Evolutionary conservation across 1,140 invertebrate species (phyloP).

Genomic region (Paracyclopina nana): DNA sequence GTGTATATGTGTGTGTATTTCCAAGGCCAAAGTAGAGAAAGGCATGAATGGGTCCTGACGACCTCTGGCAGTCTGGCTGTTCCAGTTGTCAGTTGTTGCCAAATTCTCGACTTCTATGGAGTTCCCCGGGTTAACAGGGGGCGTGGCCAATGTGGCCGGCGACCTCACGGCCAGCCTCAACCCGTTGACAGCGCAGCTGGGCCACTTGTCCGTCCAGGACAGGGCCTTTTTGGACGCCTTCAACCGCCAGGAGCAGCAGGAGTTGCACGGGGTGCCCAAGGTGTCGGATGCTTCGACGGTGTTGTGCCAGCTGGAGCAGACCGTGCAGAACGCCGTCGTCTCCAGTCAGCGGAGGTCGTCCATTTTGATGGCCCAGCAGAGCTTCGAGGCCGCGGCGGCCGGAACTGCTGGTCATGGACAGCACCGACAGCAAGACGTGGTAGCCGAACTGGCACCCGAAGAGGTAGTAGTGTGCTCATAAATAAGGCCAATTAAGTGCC

Average conservation of each 20-base stretch:
- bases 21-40: no score
- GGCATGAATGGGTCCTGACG: no score
- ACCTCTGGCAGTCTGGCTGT: no score
- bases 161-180: no score
- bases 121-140: no score
- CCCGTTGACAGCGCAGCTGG: neutral
- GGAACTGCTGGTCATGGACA: neutral
- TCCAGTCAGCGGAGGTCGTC: neutral
- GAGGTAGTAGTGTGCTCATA: no score
- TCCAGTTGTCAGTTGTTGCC: no score
- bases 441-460: constrained; percentile 1
- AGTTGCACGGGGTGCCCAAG: neutral
- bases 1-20: no score
- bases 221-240: constrained; percentile 4
- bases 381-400: neutral
- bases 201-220: neutral
- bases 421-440: neutral
- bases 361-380: neutral
- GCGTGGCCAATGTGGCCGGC: no score
- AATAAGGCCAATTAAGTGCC: no score
- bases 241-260: neutral
- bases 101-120: no score
- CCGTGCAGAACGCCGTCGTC: neutral
- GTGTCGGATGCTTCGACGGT: neutral
- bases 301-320: constrained; percentile 3